Conservation (phyloP, 2,113 vertebrate genomes). For the Aspiorhynchus laticeps region DNA sequence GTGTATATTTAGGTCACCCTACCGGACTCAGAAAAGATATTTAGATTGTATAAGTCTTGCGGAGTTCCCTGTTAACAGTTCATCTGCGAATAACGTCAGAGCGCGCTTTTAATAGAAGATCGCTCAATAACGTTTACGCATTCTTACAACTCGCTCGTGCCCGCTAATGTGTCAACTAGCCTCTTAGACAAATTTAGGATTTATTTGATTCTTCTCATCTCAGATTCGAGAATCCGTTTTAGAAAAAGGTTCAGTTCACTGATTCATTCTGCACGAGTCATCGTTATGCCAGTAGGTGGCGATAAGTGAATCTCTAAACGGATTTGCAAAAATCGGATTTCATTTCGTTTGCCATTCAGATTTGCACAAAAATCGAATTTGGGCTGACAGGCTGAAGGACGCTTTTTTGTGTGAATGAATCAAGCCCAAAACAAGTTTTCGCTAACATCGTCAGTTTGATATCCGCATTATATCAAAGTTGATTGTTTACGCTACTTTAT, state of each 20-base stretch:
- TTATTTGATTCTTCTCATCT: background rate
- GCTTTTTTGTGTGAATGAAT: background rate
- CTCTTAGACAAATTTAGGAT: background rate
- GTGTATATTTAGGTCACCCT: background rate
- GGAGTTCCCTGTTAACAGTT: background rate
- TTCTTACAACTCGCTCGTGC: background rate
- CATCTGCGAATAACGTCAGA: background rate
- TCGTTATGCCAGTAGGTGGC: background rate
- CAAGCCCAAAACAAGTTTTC: background rate
- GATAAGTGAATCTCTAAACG: background rate
- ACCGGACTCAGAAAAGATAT: background rate
- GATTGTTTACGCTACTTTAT: too few species aligned
- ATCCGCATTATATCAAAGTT: too few species aligned
- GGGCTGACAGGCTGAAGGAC: too few species aligned
- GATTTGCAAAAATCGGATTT: too few species aligned
- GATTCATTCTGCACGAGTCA: background rate
- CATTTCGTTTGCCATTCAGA: too few species aligned
- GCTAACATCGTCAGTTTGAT: background rate
- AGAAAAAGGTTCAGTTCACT: background rate
- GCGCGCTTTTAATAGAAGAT: slow-evolving; percentile 56
- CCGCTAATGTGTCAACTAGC: background rate
- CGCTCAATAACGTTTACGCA: background rate
- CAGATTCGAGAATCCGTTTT: background rate
- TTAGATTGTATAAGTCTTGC: background rate
- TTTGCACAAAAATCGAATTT: too few species aligned